These are phyloP conservation scores for Synergus laeviventris DNA, from an alignment of 2,888 invertebrate genomes.

Conservation along the genomic window DNA sequence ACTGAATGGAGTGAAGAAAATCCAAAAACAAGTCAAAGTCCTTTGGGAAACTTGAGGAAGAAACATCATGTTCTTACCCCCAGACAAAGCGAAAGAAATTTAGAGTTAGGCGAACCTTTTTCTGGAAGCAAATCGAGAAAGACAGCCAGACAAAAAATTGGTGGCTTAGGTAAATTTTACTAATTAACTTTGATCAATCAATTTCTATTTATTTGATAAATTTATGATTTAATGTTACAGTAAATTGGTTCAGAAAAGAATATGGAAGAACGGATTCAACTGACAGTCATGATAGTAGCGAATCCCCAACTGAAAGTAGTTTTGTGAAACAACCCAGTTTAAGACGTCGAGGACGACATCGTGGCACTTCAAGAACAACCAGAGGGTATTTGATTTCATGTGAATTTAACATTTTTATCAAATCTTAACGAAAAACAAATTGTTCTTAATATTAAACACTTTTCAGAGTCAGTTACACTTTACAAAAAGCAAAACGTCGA, in stretches of 20 bases:
- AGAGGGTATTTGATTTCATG: conserved; percentile 64
- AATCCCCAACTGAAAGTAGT: conserved; percentile 78
- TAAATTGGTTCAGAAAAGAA: conserved; percentile 80
- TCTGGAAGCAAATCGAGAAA: conserved; percentile 71
- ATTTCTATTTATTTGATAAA: conserved; percentile 9
- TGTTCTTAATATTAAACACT: neutral
- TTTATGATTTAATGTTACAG: conserved; percentile 59
- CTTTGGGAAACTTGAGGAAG: conserved; percentile 85
- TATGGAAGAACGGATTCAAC: conserved; percentile 76
- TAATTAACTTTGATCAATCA: neutral
- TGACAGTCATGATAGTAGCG: conserved; percentile 79
- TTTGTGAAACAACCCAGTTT: conserved; percentile 77
- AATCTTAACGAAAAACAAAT: neutral
- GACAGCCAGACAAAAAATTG: conserved; percentile 81
- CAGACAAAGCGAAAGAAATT: conserved; percentile 88
- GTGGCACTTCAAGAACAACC: conserved; percentile 63
- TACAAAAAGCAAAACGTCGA: conserved; percentile 89
- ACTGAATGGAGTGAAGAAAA: conserved; percentile 87
- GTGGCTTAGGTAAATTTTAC: conserved; percentile 81
- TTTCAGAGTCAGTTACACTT: conserved; percentile 81
- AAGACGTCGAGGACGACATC: conserved; percentile 74
- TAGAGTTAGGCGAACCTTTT: conserved; percentile 78
- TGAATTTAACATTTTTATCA: neutral
- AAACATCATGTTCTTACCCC: conserved; percentile 88
- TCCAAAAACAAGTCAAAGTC: conserved; percentile 85